Evolutionary conservation across 1,140 invertebrate species (phyloP).

Genomic region (Cryptotermes secundus): DNA sequence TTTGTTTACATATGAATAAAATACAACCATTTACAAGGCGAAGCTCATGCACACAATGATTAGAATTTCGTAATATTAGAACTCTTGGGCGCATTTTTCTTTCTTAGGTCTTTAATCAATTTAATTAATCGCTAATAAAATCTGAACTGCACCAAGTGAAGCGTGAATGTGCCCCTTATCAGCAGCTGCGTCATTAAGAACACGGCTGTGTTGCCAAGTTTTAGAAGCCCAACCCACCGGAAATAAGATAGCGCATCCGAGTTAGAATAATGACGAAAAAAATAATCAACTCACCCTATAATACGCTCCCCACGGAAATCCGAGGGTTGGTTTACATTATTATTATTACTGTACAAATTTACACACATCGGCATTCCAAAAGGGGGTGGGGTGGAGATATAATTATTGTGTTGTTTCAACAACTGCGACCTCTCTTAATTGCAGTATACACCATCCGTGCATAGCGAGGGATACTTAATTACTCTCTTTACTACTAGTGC

Average conservation of each 20-base stretch:
- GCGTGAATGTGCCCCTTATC: background rate
- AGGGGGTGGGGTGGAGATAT: background rate
- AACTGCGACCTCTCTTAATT: background rate
- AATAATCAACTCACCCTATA: background rate
- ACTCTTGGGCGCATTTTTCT: too few species aligned
- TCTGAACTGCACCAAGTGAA: background rate
- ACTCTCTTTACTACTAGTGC: background rate
- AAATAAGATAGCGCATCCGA: background rate
- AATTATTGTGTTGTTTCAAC: background rate
- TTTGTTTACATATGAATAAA: too few species aligned
- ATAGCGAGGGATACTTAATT: background rate
- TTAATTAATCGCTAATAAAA: background rate
- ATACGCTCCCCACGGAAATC: background rate
- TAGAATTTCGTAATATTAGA: too few species aligned
- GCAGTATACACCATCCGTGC: background rate
- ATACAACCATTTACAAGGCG: too few species aligned
- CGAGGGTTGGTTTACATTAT: background rate
- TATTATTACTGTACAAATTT: background rate
- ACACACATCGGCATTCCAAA: background rate
- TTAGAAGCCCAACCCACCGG: background rate
- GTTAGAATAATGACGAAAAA: background rate
- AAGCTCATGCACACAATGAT: too few species aligned
- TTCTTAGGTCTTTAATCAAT: background rate
- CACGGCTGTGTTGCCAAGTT: background rate
- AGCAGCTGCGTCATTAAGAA: background rate